A percentile compares a stretch with the other conserved stretches of the same genome.
Conservation (phyloP, 2,888 invertebrate species). For the Cheilosia vernalis region DNA sequence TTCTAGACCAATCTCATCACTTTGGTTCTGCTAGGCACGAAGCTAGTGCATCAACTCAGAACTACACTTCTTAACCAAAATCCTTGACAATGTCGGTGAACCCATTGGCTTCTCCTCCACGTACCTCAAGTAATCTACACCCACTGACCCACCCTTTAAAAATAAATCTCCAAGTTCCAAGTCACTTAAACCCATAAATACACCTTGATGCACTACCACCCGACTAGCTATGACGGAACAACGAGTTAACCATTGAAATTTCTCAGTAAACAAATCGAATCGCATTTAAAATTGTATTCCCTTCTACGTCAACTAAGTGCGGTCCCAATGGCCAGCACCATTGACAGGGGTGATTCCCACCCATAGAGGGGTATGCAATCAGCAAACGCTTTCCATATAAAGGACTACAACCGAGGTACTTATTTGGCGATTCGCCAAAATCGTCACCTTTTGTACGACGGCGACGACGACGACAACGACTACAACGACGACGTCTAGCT, state of each 20-base stretch:
- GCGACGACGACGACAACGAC: slow-evolving; percentile 7
- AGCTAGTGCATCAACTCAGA: too few species aligned
- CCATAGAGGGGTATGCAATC: slow-evolving; percentile 51
- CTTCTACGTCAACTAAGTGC: slow-evolving; percentile 33
- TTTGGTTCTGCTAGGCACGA: too few species aligned
- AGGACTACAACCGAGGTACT: slow-evolving; percentile 65
- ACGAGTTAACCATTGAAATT: slow-evolving; percentile 29
- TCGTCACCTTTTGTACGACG: slow-evolving; percentile 60
- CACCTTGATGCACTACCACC: slow-evolving; percentile 14
- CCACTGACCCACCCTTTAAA: background rate
- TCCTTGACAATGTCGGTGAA: too few species aligned
- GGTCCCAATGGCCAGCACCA: slow-evolving; percentile 1
- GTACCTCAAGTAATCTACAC: background rate
- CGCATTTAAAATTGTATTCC: slow-evolving; percentile 53
- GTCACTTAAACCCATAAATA: slow-evolving; percentile 1
- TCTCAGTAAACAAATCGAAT: slow-evolving; percentile 60
- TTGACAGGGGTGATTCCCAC: slow-evolving; percentile 20
- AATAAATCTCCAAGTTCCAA: background rate
- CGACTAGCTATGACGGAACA: slow-evolving; percentile 10
- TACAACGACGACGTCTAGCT: slow-evolving; percentile 8
- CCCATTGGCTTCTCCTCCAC: too few species aligned
- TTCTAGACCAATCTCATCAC: too few species aligned
- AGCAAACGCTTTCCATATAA: slow-evolving; percentile 68
- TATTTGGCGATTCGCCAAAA: slow-evolving; percentile 72
- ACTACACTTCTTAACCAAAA: too few species aligned